Base-by-base conservation (phyloP, 2,888 invertebrate species). In the Mesoligia furuncula region DNA sequence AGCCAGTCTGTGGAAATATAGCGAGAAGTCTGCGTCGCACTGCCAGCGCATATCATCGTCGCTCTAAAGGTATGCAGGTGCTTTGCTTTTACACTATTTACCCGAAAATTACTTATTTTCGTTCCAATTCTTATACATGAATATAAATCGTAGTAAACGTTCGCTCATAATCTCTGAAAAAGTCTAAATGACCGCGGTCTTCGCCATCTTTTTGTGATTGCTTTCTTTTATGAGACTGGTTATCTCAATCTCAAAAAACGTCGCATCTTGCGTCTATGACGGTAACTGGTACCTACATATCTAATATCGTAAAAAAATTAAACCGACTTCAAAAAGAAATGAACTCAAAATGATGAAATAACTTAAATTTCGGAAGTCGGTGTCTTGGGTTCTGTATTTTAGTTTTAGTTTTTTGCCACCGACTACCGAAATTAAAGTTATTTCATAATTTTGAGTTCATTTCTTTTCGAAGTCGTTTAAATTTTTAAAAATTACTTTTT, bases 1-100 rank as follows among this genome's bases (percentile, higher is more conserved):
- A 90, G 5, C 92, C 97, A 0, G 96, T 97, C 9, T 97, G 97
- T 79, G 97, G 97, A 0, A 97, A 96, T 84, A 87, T 97, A 81
- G 94, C 96, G 31, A 92, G 92, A 42, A 95, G 96, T 13, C 83
- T 96, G 70, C 93, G 96, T 17, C 90, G 95, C n/a, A 89, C 93
- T 5, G 75, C 85, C 4, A 89, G 90, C 1, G 75, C 70, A 8
- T 79, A 76, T 68, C 72, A 73, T 8, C 80, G 77, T 42, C 79
- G 74, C 11, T 20, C 51, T 73, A 80, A 67, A 87, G 84, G 88
- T 88, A 73, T 42, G n/a, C 4, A 48, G 17, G 0, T 62, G 31
- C 5, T 51, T 68, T 1, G 17, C n/a, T n/a, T 36, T n/a, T 36
- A n/a, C 36, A 51, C 15, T 36, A 51, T n/a, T 36, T n/a, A 6